These are phyloP conservation scores for Dendrocopos noguchii DNA, from an alignment of 2,113 vertebrate genomes.

Conservation along the genomic window DNA sequence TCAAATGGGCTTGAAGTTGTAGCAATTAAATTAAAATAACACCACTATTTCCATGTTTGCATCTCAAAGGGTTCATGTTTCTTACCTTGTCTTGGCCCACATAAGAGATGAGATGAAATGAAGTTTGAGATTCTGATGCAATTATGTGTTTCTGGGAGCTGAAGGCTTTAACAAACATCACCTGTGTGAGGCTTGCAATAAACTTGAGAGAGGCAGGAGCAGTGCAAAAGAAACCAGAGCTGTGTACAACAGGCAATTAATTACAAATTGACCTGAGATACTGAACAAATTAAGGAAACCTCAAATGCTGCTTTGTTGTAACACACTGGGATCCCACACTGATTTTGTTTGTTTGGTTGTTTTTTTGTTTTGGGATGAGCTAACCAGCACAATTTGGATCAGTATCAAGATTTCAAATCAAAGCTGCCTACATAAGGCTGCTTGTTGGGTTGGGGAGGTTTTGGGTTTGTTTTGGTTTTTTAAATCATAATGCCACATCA, in stretches of 20 bases:
- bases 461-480: too few species aligned
- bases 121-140: background rate
- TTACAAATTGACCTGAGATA: background rate
- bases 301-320: background rate
- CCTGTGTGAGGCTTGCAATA: background rate
- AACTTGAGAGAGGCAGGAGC: background rate
- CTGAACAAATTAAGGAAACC: background rate
- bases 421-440: background rate
- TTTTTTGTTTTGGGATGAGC: background rate
- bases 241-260: background rate
- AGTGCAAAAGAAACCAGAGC: background rate
- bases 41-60: fast-evolving
- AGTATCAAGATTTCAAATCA: background rate
- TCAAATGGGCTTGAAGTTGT: background rate
- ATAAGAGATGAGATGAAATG: background rate
- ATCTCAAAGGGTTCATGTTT: background rate
- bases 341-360: background rate
- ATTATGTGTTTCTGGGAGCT: background rate
- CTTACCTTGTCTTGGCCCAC: background rate
- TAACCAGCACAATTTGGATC: background rate
- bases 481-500: background rate
- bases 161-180: background rate
- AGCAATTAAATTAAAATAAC: background rate
- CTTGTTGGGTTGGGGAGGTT: background rate
- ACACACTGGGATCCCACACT: background rate